Evolutionary conservation across 2,888 invertebrate genomes (phyloP), one percentile per base, ranked within the genome.

Genomic region (Sclerodermus sp.): DNA sequence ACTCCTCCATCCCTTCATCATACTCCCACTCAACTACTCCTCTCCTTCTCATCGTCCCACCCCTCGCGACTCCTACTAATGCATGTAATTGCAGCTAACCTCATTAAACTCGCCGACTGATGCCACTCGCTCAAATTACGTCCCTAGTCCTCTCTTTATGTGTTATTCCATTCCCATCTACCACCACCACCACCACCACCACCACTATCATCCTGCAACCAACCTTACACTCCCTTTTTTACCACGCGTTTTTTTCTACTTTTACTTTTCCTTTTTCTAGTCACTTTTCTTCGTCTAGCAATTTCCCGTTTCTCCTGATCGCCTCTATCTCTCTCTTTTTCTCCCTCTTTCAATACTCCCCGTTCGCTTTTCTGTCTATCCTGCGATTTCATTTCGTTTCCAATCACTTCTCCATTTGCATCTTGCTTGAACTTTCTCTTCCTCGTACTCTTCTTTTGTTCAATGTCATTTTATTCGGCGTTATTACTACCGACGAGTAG

Each of bases 21-120:
- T 39, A 39, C 42, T 48, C 48, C 53, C 29, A 45, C 38, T 57
- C 45, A 42, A 47, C 53, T 54, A 50, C 51, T 49, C 61, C 53
- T 60, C 55, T 54, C 56, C 53, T 59, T 53, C 41, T 45, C 47
- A 46, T n/a, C n/a, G n/a, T 48, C 53, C 23, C 58, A 49, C 47
- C 45, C 53, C 44, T 53, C 40, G 37, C 44, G 37, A 40, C 64
- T 67, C 66, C 69, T 68, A 68, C 71, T 73, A 74, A 75, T 72
- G 72, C 73, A 75, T 72, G 71, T 76, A 76, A 76, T 76, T 76
- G 73, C 70, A 73, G 67, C 70, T 76, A 76, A 77, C 73, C 66
- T 73, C 69, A 74, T 77, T 76, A 76, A 73, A 72, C 67, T 64
- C 66, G 64, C 59, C 72, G 72, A 68, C 73, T 71, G 73, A 74